These are phyloP conservation scores for Melanotaenia boesemani DNA, from an alignment of 2,797 vertebrate species.

Conservation along the genomic window DNA sequence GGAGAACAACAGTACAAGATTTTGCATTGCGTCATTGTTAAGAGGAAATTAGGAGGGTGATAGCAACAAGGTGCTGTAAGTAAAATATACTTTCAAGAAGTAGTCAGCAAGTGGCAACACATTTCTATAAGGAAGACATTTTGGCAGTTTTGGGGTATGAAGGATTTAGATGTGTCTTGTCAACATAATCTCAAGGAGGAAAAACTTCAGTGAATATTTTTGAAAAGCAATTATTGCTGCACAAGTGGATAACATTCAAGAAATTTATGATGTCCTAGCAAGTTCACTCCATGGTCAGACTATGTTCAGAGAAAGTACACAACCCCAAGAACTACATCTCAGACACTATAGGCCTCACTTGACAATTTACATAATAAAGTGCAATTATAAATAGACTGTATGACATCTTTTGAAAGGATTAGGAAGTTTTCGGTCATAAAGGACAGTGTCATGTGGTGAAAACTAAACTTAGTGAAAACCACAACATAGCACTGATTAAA, in stretches of 20 bases:
- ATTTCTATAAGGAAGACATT: too few relatives aligned
- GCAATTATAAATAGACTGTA: background rate
- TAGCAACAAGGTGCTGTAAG: too few relatives aligned
- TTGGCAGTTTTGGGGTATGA: too few relatives aligned
- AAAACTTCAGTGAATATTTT: background rate
- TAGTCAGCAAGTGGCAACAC: too few relatives aligned
- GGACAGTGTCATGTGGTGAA: background rate
- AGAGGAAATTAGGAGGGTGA: too few relatives aligned
- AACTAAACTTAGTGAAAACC: background rate
- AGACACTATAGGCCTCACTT: background rate
- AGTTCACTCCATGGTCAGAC: background rate
- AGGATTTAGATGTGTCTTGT: background rate
- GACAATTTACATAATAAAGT: background rate
- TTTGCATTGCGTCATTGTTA: too few relatives aligned
- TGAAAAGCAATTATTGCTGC: background rate
- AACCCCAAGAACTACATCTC: background rate
- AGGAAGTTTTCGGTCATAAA: background rate
- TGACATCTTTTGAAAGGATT: background rate
- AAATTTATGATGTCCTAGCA: background rate
- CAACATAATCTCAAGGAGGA: background rate
- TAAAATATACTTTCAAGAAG: too few relatives aligned
- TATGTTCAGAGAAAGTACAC: background rate
- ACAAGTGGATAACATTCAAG: background rate
- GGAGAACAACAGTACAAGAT: too few relatives aligned
- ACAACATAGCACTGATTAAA: background rate